Evolutionary conservation across 2,888 invertebrate genomes (phyloP), one percentile per base, ranked within the genome.

Genomic region (Apomyelois bistriatella): DNA sequence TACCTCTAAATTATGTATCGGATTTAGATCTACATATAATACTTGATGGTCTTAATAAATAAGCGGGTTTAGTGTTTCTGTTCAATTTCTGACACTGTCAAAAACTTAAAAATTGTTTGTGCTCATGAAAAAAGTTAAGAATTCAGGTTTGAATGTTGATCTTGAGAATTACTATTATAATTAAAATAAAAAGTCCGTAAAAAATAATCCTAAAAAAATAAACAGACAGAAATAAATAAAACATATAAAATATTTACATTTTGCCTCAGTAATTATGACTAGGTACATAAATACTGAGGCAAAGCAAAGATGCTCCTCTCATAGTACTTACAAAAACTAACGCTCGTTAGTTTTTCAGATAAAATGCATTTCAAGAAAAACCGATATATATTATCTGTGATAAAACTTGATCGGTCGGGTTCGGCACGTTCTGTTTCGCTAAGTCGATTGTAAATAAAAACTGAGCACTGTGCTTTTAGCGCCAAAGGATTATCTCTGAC

Each of bases 1-100:
- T 60, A 58, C 58, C 61, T 58, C 66, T 74, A 70, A 67, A 70
- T 73, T 74, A 72, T 72, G 68, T 72, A 72, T 71, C 59, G 65
- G 65, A 65, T 58, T 66, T 58, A 60, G 56, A 62, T 58, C 58
- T 40, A 16, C 40, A 40, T 13, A 9, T 2, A 40, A 16, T 1
- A 12, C 40, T 16, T 15, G 8, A 32, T 8, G 32, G 10, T 2
- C 2, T 10, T 32, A 32, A 32, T 10, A 32, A 32, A 32, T 7
- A 32, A 32, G 5, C 22, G 5, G 2, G 5, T 22, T 22, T 22
- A 22, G 2, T 22, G 22, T n/a, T n/a, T n/a, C n/a, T n/a, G n/a
- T n/a, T n/a, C n/a, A n/a, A n/a, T n/a, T n/a, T n/a, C n/a, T n/a
- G n/a, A n/a, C n/a, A n/a, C n/a, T n/a, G n/a, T n/a, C n/a, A n/a